A percentile compares a stretch with the other conserved stretches of the same genome.
Conservation (phyloP, 1,140 invertebrate species). For the Heterodera schachtii region DNA sequence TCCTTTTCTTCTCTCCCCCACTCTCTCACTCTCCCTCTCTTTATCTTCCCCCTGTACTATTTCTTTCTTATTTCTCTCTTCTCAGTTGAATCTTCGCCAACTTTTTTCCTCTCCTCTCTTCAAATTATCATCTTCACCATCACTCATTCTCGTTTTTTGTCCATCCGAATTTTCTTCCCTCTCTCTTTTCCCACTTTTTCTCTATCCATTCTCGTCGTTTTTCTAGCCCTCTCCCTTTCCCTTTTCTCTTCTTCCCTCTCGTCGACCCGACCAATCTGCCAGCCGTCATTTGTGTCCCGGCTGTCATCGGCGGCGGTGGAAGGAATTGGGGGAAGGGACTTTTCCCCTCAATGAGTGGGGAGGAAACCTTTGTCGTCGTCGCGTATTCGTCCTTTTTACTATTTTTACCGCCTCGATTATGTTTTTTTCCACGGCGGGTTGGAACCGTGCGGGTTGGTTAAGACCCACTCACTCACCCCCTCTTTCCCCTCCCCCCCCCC, state of each 20-base stretch:
- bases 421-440: background rate
- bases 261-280: background rate
- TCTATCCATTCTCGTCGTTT: background rate
- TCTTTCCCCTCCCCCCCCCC: too few species aligned
- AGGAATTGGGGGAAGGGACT: background rate
- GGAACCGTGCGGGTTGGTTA: background rate
- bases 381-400: background rate
- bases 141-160: conserved; percentile 6
- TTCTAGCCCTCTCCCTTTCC: background rate
- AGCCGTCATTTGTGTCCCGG: background rate
- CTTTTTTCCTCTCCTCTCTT: background rate
- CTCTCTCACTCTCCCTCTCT: background rate
- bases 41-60: background rate
- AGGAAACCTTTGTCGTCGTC: background rate
- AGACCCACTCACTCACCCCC: background rate
- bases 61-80: background rate
- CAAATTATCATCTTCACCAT: background rate
- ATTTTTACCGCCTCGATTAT: background rate
- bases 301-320: background rate
- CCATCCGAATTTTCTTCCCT: conserved; percentile 4
- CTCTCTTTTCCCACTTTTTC: background rate
- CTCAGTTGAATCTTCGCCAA: background rate
- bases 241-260: background rate
- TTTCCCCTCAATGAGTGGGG: background rate
- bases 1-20: background rate